phyloP scores from a whole-genome alignment of 2,888 invertebrate genomes.

The Bhutanitis thaidina region DNA sequence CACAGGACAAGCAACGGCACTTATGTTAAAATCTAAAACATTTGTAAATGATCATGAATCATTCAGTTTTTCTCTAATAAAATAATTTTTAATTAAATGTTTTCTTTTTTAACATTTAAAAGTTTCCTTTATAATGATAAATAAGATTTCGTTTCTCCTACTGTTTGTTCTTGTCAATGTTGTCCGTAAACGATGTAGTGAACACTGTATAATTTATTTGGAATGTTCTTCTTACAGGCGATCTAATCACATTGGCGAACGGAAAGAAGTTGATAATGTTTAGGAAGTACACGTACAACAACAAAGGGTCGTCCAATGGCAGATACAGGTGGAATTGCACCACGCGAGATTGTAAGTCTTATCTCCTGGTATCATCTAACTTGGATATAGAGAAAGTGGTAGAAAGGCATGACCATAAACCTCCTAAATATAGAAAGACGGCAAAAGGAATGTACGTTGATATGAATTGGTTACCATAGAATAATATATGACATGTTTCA shows the following conservation, averaged over 20 bases:
- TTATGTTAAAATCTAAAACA: slow-evolving; percentile 18
- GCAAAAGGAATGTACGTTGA: not conserved
- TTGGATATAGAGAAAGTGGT: slow-evolving; percentile 25
- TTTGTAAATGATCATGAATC: too few relatives aligned
- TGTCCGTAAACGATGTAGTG: too few relatives aligned
- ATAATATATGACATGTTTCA: not conserved
- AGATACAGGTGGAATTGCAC: slow-evolving; percentile 29
- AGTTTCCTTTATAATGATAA: too few relatives aligned
- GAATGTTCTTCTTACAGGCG: slow-evolving; percentile 15
- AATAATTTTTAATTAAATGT: too few relatives aligned
- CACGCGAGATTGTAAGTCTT: slow-evolving; percentile 21
- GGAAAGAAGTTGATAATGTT: slow-evolving; percentile 32
- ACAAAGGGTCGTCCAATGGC: slow-evolving; percentile 21
- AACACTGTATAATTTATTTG: too few relatives aligned
- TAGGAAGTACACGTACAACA: slow-evolving; percentile 25
- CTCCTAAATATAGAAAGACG: slow-evolving; percentile 19
- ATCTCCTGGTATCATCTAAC: slow-evolving; percentile 28
- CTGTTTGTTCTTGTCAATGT: not conserved
- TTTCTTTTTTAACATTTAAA: too few relatives aligned
- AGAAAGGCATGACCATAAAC: slow-evolving; percentile 22
- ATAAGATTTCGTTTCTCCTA: too few relatives aligned
- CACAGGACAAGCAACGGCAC: slow-evolving; percentile 1
- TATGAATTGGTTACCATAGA: not conserved
- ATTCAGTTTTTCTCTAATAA: too few relatives aligned
- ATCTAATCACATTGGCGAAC: slow-evolving; percentile 21